phyloP scores from a whole-genome alignment of 2,888 invertebrate species.

The Zele albiditarsus region DNA sequence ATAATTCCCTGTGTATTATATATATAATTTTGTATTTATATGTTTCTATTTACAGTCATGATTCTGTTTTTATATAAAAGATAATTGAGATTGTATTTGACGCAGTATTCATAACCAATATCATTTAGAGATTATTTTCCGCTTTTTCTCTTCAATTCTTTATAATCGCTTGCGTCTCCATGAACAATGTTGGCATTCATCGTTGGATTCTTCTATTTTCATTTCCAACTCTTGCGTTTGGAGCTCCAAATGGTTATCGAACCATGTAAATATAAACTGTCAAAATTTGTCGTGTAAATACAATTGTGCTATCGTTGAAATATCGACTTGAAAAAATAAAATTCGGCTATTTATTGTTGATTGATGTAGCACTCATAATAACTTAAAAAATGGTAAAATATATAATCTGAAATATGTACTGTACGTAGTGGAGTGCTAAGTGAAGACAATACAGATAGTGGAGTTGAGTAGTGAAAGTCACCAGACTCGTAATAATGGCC shows the following conservation, averaged over 20 bases:
- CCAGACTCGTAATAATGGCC: neutral
- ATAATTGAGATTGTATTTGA: too few species aligned
- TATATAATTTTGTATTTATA: too few species aligned
- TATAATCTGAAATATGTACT: neutral
- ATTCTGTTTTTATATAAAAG: too few species aligned
- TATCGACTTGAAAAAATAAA: neutral
- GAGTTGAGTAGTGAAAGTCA: constrained; percentile 9
- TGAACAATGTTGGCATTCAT: constrained; percentile 62
- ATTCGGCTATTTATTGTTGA: too few species aligned
- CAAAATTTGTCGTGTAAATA: constrained; percentile 62
- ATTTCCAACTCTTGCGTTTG: constrained; percentile 62
- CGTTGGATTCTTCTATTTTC: constrained; percentile 65
- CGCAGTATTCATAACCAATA: too few species aligned
- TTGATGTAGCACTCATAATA: constrained; percentile 4
- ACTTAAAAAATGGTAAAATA: neutral
- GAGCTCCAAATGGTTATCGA: constrained; percentile 64
- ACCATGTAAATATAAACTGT: constrained; percentile 61
- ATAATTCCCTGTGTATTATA: too few species aligned
- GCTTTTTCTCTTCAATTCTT: too few species aligned
- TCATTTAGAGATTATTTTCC: too few species aligned
- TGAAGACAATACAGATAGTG: too few species aligned
- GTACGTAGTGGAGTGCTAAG: neutral
- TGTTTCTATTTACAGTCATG: too few species aligned
- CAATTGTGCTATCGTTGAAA: neutral
- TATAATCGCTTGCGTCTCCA: neutral